phyloP scores from a whole-genome alignment of 1,140 invertebrate species.

The roundworm (Caenorhabditis elegans) region WBcel235 BX284605.5:14444501-14445000 shows the following conservation, averaged over 20 bases:
- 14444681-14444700: constrained; percentile 9
- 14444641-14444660: constrained; percentile 5
- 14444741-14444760: neutral
- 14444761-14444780: neutral
- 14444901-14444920: constrained; percentile 19
- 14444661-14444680: constrained; percentile 25
- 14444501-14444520: too few relatives aligned
- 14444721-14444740: neutral
- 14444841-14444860: neutral
- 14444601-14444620: neutral
- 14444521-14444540: too few relatives aligned
- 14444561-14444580: neutral
- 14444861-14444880: constrained; percentile 1
- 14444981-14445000: neutral
- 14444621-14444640: neutral
- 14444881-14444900: constrained; percentile 12
- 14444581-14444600: neutral
- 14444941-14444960: constrained; percentile 9
- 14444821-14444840: neutral
- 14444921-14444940: neutral
- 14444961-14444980: neutral
- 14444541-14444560: too few relatives aligned
- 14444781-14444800: constrained; percentile 23
- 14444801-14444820: constrained; percentile 26
- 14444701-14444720: neutral